Evolutionary conservation across 2,888 invertebrate genomes (phyloP), one percentile per base, ranked within the genome.

Genomic region (Meteorus colon): DNA sequence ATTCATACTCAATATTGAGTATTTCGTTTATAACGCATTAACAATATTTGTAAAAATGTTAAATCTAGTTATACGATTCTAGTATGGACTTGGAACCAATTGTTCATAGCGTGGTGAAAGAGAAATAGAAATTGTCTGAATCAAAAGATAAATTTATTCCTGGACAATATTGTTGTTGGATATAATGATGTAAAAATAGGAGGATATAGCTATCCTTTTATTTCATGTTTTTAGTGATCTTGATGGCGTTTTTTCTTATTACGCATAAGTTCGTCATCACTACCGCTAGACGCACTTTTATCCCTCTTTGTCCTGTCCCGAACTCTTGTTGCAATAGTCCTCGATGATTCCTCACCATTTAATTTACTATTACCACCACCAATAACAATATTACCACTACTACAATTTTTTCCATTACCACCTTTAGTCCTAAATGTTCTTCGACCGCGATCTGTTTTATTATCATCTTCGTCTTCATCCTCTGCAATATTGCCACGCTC

Each of bases 181-280:
- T 34, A 34, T 34, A 34, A 34, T 34, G 34, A 34, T 34, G 34
- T 34, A 34, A 34, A 34, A 34, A 34, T 34, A 34, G 4, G 34
- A 34, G 34, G 34, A 34, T 34, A 8, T 34, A 34, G 34, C 8
- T 34, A 34, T 34, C 34, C 34, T 8, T 34, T 34, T 34, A 34
- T 6, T 34, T 34, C 34, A 34, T 34, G 34, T 34, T 34, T 34
- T 34, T 8, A 34, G 8, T 34, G 34, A 34, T 34, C 34, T 8
- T 34, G 34, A 34, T 34, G 92, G 79, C 94, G 91, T 80, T 94
- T 92, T 88, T 95, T 94, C 90, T 94, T 94, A 69, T 93, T 92
- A 78, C 90, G 87, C 83, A 91, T 91, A 83, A 91, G 91, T 89
- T 90, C 88, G 76, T 91, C 90, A 79, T 90, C 90, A 89, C 90